Conservation (phyloP, 2,888 invertebrate genomes). For the Nephrotoma guestfalica region DNA sequence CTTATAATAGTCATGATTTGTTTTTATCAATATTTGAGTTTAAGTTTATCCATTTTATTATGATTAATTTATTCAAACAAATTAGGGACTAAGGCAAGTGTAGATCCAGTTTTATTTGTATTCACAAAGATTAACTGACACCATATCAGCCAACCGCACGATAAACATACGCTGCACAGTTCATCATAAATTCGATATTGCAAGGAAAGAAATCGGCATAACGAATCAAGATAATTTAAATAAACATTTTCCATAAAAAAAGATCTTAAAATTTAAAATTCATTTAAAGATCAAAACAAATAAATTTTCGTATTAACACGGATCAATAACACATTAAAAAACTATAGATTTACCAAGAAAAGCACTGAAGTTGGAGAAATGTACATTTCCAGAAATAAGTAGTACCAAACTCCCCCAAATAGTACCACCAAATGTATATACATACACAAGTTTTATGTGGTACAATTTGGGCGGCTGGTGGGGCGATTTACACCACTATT, state of each 20-base stretch:
- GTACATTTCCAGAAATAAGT: background rate
- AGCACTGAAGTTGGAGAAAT: background rate
- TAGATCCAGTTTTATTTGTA: too few species aligned
- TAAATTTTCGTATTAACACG: background rate
- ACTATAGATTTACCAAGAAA: background rate
- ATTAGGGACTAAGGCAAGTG: too few species aligned
- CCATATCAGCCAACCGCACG: background rate
- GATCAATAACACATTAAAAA: background rate
- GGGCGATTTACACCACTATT: background rate
- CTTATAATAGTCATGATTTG: too few species aligned
- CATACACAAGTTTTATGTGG: too few species aligned
- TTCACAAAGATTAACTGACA: too few species aligned
- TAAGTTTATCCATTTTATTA: too few species aligned
- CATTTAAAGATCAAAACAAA: background rate
- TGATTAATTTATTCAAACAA: too few species aligned
- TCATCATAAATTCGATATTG: background rate
- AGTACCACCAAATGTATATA: too few species aligned
- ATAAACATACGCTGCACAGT: background rate
- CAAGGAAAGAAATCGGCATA: background rate
- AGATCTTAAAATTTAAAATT: background rate
- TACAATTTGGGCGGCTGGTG: background rate
- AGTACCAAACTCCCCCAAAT: background rate
- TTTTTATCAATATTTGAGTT: too few species aligned
- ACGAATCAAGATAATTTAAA: background rate
- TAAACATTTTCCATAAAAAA: background rate